Evolutionary conservation across 1,140 invertebrate species (phyloP).

Genomic region (Archegozetes longisetosus): DNA sequence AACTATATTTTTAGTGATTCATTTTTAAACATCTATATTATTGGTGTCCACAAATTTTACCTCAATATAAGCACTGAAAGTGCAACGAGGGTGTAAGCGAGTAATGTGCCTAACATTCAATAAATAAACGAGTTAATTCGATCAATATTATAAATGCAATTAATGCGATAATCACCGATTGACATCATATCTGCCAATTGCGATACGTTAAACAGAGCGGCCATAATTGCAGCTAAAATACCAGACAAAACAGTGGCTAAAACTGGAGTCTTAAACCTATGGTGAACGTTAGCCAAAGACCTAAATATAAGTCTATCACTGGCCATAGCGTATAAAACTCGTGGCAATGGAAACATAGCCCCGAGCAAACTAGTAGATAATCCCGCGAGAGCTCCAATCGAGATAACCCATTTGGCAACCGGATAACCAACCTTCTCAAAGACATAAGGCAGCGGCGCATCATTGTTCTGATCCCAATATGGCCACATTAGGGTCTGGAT

Average conservation of each 20-base stretch:
- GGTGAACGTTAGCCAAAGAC: conserved; percentile 30
- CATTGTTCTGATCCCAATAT: conserved; percentile 39
- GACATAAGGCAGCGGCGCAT: conserved; percentile 56
- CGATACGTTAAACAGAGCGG: conserved; percentile 65
- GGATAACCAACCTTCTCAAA: conserved; percentile 50
- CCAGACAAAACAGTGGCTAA: conserved; percentile 66
- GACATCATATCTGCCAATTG: conserved; percentile 89
- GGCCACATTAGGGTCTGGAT: conserved; percentile 82
- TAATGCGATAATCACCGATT: conserved; percentile 50
- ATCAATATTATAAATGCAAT: neutral
- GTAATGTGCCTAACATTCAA: conserved; percentile 29
- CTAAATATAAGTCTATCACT: conserved; percentile 77
- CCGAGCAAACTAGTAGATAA: conserved; percentile 68
- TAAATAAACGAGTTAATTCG: neutral
- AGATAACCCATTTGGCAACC: conserved; percentile 53
- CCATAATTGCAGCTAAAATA: conserved; percentile 51
- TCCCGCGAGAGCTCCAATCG: conserved; percentile 54
- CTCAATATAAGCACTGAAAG: conserved; percentile 64
- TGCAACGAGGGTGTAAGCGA: conserved; percentile 81
- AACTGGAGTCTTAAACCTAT: conserved; percentile 59
- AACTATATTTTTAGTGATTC: neutral
- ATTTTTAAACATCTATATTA: neutral
- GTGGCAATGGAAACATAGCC: conserved; percentile 90
- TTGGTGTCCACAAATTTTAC: conserved; percentile 17
- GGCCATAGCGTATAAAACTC: conserved; percentile 87